Base-by-base conservation (phyloP, 2,888 invertebrate species). In the Lithophane ornitopus region DNA sequence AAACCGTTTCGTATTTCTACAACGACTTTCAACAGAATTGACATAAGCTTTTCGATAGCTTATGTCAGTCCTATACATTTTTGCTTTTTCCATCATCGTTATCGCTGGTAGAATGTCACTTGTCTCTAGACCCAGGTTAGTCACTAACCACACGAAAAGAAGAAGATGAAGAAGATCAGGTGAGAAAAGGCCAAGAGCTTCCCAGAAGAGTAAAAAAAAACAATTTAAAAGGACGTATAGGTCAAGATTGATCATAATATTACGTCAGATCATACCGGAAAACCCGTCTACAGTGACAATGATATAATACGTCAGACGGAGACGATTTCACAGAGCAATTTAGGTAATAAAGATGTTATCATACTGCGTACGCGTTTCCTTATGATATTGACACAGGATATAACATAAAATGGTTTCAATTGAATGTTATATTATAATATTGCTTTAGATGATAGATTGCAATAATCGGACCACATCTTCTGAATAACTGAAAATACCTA, bases 301-400 rank as follows among this genome's bases (percentile, higher is more conserved):
- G 39, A 81, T n/a, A 74, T 39, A 63, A 34, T 49, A 7, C 49
- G 56, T 14, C 81, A 73, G 28, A 74, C 4, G 34, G 22, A 81
- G 49, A 52, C 52, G 41, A 41, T 49, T 52, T 34, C 63, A 49
- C 81, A 56, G 62, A 77, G 46, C 75, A 81, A 77, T 77, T 75
- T 56, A 58, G 16, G n/a, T 22, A 75, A 65, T 78, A 86, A 81
- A 78, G 76, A 63, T 44, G 22, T 75, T 63, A 78, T 74, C 46
- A 49, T 2, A 63, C 49, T 56, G 77, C 56, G 81, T 56, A 26
- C 76, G 73, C 75, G 22, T 49, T 81, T 63, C 76, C 56, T 78
- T 78, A 34, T 72, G 11, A 1, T 54, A 80, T 39, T 71, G 52
- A 19, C 6, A 56, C 54, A 78, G 75, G 70, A 78, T 75, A 34